Conservation (phyloP, 2,113 vertebrate genomes). For the Oxyura jamaicensis region DNA sequence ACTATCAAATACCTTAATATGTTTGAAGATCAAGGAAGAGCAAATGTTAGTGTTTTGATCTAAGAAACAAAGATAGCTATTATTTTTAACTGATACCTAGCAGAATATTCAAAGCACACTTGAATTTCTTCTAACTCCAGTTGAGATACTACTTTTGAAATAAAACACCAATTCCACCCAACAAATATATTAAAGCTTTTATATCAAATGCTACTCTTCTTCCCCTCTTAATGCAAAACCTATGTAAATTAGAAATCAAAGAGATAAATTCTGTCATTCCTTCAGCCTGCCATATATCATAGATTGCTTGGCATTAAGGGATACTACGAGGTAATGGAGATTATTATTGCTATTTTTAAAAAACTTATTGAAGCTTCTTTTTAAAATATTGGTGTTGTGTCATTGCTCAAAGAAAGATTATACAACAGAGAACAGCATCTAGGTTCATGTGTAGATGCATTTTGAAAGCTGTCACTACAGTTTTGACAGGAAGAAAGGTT, state of each 20-base stretch:
- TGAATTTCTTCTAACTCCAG: neutral
- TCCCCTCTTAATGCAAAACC: neutral
- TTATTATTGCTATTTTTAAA: neutral
- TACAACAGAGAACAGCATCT: neutral
- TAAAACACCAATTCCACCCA: neutral
- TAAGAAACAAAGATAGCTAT: neutral
- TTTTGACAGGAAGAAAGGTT: conserved; percentile 34
- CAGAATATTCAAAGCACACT: neutral
- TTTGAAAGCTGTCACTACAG: conserved; percentile 42
- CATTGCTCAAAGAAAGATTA: neutral
- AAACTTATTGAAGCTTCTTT: neutral
- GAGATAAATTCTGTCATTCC: neutral
- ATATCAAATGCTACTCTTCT: neutral
- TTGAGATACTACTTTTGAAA: neutral
- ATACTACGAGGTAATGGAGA: neutral
- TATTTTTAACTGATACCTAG: neutral
- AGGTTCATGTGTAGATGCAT: neutral
- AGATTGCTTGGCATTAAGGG: neutral
- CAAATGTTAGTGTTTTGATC: neutral
- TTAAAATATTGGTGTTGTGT: neutral
- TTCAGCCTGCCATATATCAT: neutral
- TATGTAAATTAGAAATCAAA: neutral
- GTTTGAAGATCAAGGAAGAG: neutral
- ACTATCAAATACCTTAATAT: neutral
- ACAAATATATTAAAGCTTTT: neutral